Conservation (phyloP, 2,888 invertebrate genomes). For the Drosophila vallismaia region DNA sequence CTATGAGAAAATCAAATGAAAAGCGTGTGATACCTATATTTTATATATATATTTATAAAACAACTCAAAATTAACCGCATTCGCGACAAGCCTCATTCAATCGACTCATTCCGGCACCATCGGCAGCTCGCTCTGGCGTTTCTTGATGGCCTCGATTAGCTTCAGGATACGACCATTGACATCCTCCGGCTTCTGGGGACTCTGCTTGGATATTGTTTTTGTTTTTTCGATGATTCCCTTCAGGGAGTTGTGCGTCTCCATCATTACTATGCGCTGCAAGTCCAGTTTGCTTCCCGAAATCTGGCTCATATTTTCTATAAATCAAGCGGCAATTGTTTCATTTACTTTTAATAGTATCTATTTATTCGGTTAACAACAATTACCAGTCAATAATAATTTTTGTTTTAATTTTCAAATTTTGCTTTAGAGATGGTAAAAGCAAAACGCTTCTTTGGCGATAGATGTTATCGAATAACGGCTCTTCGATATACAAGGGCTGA, state of each 20-base stretch:
- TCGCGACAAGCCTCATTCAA: not conserved
- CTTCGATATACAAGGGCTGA: not conserved
- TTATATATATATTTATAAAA: conserved; percentile 57
- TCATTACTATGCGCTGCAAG: not conserved
- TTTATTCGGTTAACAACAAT: not conserved
- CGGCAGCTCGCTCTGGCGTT: not conserved
- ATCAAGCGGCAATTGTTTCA: not conserved
- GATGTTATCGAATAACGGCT: not conserved
- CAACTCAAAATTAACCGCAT: conserved; percentile 56
- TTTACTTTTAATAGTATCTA: not conserved
- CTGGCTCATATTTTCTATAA: not conserved
- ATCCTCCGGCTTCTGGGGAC: not conserved
- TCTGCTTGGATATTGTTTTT: not conserved
- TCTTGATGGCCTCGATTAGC: not conserved
- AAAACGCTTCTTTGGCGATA: not conserved
- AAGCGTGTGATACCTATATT: conserved; percentile 69
- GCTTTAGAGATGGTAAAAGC: conserved; percentile 4
- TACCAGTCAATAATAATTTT: not conserved
- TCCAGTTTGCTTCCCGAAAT: not conserved
- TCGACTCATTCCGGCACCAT: not conserved
- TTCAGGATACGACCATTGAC: not conserved
- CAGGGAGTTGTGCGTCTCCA: not conserved
- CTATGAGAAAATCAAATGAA: conserved; percentile 42
- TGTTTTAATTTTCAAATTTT: conserved; percentile 1
- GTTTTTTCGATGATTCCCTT: not conserved